phyloP scores from a whole-genome alignment of 2,113 vertebrate species.

The Hirundichthys speculiger region DNA sequence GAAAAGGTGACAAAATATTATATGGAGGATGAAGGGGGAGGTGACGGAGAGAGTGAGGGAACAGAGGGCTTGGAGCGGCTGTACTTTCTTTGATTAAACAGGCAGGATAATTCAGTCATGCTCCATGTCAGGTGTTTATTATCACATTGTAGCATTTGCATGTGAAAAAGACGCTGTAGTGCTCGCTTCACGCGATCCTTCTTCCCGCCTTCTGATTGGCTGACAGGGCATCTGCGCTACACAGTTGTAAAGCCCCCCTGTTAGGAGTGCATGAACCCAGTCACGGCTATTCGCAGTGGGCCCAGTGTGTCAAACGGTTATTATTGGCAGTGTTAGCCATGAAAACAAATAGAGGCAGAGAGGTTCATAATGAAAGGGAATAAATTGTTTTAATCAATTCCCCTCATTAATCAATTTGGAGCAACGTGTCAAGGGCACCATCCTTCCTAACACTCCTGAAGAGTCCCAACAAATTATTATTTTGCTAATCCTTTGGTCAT shows the following conservation, averaged over 20 bases:
- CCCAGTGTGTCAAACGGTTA: conserved; percentile 78
- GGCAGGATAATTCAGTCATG: conserved; percentile 80
- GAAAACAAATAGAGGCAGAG: conserved; percentile 73
- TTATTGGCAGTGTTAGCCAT: conserved; percentile 72
- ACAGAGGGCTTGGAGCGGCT: conserved; percentile 31
- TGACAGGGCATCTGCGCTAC: conserved; percentile 67
- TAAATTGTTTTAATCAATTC: conserved; percentile 69
- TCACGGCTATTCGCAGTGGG: conserved; percentile 70
- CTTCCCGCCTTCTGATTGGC: conserved; percentile 59
- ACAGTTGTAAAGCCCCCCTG: conserved; percentile 65
- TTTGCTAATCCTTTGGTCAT: no score
- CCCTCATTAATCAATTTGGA: conserved; percentile 68
- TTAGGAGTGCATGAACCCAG: conserved; percentile 72
- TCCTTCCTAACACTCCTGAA: conserved; percentile 30
- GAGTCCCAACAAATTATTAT: conserved; percentile 5
- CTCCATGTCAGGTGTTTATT: conserved; percentile 85
- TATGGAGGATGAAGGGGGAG: conserved; percentile 2
- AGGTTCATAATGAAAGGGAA: conserved; percentile 67
- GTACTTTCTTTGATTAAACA: conserved; percentile 76
- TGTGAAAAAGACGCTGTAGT: conserved; percentile 76
- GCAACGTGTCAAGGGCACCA: conserved; percentile 51
- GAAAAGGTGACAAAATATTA: conserved; percentile 32
- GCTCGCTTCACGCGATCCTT: conserved; percentile 36
- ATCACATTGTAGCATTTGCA: conserved; percentile 84
- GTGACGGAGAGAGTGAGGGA: conserved; percentile 11